These are phyloP conservation scores for Hirtodrosophila trivittata DNA, from an alignment of 2,888 invertebrate species.

Conservation along the genomic window DNA sequence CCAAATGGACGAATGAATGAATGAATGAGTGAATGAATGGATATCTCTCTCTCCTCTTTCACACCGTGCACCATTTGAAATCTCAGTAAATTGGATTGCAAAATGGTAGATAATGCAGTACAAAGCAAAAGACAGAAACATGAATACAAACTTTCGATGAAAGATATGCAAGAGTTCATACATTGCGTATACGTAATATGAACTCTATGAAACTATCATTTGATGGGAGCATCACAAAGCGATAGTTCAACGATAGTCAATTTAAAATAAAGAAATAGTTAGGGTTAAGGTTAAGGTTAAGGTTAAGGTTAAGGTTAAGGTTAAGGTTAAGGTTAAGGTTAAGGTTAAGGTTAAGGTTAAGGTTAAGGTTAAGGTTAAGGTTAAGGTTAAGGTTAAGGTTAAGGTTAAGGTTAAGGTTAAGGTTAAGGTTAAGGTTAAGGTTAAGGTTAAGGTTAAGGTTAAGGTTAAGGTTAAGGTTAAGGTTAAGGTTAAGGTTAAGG, in stretches of 20 bases:
- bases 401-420: conserved; percentile 2
- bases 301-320: not conserved
- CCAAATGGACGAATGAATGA: conserved; percentile 8
- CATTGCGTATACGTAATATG: not conserved
- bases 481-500: not conserved
- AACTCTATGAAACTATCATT: no score
- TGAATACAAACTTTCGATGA: conserved; percentile 3
- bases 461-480: conserved; percentile 2
- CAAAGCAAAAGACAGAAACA: conserved; percentile 15
- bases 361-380: conserved; percentile 2
- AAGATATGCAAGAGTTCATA: not conserved
- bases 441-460: conserved; percentile 2
- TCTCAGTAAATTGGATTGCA: conserved; percentile 48
- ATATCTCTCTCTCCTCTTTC: not conserved
- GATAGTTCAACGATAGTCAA: no score
- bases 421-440: conserved; percentile 2
- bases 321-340: not conserved
- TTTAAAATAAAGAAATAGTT: no score
- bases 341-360: not conserved
- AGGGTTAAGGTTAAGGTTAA: not conserved
- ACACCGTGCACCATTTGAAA: conserved; percentile 15
- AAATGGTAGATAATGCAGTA: conserved; percentile 29
- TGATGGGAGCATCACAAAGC: no score
- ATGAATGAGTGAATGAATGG: conserved; percentile 11
- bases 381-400: conserved; percentile 2